Base-by-base conservation (phyloP, 2,888 invertebrate genomes). In the Tetropium fuscum region DNA sequence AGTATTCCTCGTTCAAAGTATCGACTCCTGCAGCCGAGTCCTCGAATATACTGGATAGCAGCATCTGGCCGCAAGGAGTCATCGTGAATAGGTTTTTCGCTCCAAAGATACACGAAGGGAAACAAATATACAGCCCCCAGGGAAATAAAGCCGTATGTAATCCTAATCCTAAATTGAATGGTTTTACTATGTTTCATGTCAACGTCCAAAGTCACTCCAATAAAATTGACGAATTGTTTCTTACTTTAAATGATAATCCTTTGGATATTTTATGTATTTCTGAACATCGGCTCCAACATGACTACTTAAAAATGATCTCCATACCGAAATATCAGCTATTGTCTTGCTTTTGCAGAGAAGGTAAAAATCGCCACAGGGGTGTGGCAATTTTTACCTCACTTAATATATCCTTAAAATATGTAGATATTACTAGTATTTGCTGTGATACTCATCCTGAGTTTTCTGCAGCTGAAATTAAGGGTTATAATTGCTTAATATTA, bases 121-220 rank as follows among this genome's bases (percentile, higher is more conserved):
- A n/a, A n/a, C n/a, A n/a, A n/a, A n/a, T n/a, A n/a, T n/a, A n/a
- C n/a, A n/a, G n/a, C n/a, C n/a, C n/a, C n/a, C n/a, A n/a, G n/a
- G n/a, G n/a, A n/a, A n/a, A n/a, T n/a, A n/a, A n/a, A n/a, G n/a
- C n/a, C n/a, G n/a, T n/a, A n/a, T n/a, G n/a, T n/a, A n/a, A n/a
- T n/a, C n/a, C n/a, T n/a, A n/a, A n/a, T n/a, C n/a, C 34, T 13
- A 0, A 8, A n/a, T 34, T n/a, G 6, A 13, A 6, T 34, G 8
- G n/a, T 5, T 34, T 34, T n/a, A 16, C 40, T n/a, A 11, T 40
- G 3, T 13, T 40, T 15, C 18, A 18, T 40, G 10, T 40, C 8
- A 40, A 40, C 18, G 40, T 40, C n/a, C 40, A 40, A 13, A 40
- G 40, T 15, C 11, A 16, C 16, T 40, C 40, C 8, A 40, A 40